phyloP scores from a whole-genome alignment of 2,113 vertebrate species.

The Symphodus melops region DNA sequence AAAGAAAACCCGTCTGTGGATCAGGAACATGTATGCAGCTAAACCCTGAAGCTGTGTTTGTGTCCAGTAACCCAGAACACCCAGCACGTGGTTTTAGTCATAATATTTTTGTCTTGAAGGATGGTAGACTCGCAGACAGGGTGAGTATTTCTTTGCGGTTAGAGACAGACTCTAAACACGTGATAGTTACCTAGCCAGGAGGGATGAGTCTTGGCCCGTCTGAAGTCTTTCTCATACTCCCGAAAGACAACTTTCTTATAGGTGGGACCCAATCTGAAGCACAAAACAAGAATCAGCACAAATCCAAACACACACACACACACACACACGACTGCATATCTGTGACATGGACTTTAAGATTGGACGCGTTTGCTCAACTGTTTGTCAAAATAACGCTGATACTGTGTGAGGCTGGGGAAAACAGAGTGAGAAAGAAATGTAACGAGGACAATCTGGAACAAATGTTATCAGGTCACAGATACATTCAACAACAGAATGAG shows the following conservation, averaged over 20 bases:
- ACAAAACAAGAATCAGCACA: slow-evolving; percentile 28
- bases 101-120: neutral
- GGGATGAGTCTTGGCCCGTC: slow-evolving; percentile 84
- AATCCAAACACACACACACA: too few relatives aligned
- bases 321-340: neutral
- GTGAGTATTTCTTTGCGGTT: slow-evolving; percentile 4
- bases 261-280: slow-evolving; percentile 65
- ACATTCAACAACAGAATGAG: neutral
- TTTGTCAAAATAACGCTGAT: neutral
- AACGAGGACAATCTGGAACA: slow-evolving; percentile 15
- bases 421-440: neutral
- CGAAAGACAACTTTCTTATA: slow-evolving; percentile 94
- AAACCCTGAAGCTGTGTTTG: too few relatives aligned
- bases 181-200: slow-evolving; percentile 87
- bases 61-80: too few relatives aligned
- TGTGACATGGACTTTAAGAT: neutral
- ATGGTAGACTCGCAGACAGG: neutral
- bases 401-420: neutral
- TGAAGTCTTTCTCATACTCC: slow-evolving; percentile 91
- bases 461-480: neutral
- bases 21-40: too few relatives aligned
- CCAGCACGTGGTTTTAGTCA: too few relatives aligned
- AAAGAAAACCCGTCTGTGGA: too few relatives aligned
- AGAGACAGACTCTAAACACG: slow-evolving; percentile 3
- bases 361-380: neutral